These are phyloP conservation scores for Aphidoletes aphidimyza DNA, from an alignment of 2,888 invertebrate species.

Conservation along the genomic window DNA sequence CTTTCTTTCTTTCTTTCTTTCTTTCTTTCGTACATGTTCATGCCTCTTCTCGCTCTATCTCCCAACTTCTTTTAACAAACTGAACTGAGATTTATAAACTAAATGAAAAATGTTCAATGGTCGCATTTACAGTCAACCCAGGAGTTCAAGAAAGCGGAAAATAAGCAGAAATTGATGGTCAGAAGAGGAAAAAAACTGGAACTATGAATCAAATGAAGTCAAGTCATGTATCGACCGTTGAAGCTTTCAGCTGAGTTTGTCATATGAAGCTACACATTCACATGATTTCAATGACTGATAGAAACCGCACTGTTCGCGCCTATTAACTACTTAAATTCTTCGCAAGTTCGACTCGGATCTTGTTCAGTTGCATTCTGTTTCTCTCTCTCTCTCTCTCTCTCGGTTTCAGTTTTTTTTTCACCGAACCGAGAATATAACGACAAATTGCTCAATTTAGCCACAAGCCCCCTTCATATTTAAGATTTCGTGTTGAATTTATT, in stretches of 20 bases:
- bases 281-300: background rate
- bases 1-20: too few species aligned
- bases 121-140: background rate
- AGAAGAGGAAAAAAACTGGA: background rate
- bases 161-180: background rate
- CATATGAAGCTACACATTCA: background rate
- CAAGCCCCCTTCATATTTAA: background rate
- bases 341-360: background rate
- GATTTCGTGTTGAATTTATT: background rate
- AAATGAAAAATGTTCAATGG: background rate
- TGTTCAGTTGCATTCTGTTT: too few species aligned
- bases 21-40: too few species aligned
- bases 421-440: background rate
- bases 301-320: background rate
- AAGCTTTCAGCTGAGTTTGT: background rate
- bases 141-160: background rate
- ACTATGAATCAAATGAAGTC: background rate
- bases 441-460: slow-evolving; percentile 28
- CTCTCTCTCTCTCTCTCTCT: background rate
- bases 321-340: slow-evolving; percentile 6
- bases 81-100: background rate
- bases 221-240: background rate
- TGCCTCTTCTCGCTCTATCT: too few species aligned
- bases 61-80: too few species aligned
- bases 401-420: background rate